These are phyloP conservation scores for Micropterix aruncella DNA, from an alignment of 2,888 invertebrate species.

Conservation along the genomic window DNA sequence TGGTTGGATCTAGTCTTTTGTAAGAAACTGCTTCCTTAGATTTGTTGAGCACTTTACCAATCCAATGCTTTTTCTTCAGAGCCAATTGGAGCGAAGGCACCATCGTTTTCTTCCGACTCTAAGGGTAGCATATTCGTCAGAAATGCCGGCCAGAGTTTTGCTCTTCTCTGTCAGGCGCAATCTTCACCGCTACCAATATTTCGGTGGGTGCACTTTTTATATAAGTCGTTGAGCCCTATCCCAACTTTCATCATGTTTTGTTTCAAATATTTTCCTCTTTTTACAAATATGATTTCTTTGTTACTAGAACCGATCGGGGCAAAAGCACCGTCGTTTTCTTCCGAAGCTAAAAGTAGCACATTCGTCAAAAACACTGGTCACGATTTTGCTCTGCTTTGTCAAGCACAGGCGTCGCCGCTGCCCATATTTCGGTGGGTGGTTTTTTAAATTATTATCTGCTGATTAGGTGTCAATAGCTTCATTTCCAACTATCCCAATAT, in stretches of 20 bases:
- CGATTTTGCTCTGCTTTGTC: constrained; percentile 50
- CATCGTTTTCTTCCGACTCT: constrained; percentile 46
- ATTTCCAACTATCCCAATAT: no score
- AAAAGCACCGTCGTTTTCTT: constrained; percentile 44
- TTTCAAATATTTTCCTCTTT: no score
- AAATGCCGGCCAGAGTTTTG: constrained; percentile 39
- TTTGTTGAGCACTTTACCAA: no score
- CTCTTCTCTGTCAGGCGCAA: constrained; percentile 47
- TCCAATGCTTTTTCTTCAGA: not conserved
- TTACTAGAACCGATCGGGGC: constrained; percentile 46
- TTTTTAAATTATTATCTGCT: no score
- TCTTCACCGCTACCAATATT: constrained; percentile 48
- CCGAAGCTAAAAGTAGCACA: constrained; percentile 43
- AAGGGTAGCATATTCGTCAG: constrained; percentile 48
- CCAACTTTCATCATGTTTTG: not conserved
- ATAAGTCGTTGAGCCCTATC: not conserved
- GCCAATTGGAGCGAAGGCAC: constrained; percentile 38
- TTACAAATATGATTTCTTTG: constrained; percentile 20
- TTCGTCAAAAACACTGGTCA: constrained; percentile 40
- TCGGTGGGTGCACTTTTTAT: constrained; percentile 35
- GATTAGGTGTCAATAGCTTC: no score
- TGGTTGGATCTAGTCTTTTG: no score
- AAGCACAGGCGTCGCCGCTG: constrained; percentile 56
- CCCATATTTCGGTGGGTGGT: constrained; percentile 58
- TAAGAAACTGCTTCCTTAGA: no score